Evolutionary conservation across 2,888 invertebrate species (phyloP), one percentile per base, ranked within the genome.

Genomic region (Agrochola lota): DNA sequence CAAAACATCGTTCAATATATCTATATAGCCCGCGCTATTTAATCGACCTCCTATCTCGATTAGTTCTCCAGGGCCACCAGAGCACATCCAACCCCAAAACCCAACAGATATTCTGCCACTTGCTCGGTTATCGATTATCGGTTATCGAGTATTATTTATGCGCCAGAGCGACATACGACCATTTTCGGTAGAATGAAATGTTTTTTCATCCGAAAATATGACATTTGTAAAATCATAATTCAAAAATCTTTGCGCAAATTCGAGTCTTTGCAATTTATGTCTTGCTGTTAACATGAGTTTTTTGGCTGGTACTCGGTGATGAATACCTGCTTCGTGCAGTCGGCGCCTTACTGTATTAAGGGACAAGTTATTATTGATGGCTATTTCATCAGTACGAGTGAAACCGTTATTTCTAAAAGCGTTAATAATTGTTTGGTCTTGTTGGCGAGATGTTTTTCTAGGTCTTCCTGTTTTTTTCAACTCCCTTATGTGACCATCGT

Each of bases 131-230:
- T 30, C 30, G 30, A 30, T 30, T 30, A 30, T 30, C 1, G 1
- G 1, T 2, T 30, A 30, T 30, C 30, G 30, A 30, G 30, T 30
- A 30, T 30, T 30, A 30, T 30, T 30, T 30, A 8, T 55, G 55
- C 55, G 55, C 55, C 55, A 55, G 52, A 52, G 52, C 52, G 68
- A 69, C 26, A 78, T 78, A 64, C 77, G 77, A 43, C 77, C 77
- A 64, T 63, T 73, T 78, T 78, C 73, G 68, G 73, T 70, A 69
- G 78, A 78, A 55, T 74, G 40, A 69, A 78, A 78, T 63, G 66
- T 78, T 69, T 78, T 78, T 74, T 78, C 78, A 74, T 78, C 77
- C 59, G 72, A 72, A 77, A 77, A 77, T 77, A 77, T 63, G 20
- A 77, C 77, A 62, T 77, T 72, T 69, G 68, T 46, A 46, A 46